A percentile compares a stretch with the other conserved stretches of the same genome.
Conservation (phyloP, 2,888 invertebrate species). For the Stenodera caucasica region DNA sequence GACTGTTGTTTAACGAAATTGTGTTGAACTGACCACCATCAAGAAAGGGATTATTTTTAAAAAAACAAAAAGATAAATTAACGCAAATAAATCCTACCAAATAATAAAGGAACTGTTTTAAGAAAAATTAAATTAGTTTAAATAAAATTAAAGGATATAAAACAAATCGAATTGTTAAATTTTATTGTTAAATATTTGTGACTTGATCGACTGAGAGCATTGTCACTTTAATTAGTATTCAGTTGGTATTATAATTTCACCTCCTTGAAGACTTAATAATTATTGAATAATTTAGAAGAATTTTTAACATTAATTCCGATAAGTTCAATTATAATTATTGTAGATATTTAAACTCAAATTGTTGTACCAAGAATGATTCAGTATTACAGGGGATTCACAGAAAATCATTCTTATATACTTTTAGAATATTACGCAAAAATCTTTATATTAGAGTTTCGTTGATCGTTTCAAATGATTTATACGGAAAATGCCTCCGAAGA, state of each 20-base stretch:
- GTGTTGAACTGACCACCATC: neutral
- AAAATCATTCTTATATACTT: constrained; percentile 35
- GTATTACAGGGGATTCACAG: constrained; percentile 39
- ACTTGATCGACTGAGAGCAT: constrained; percentile 42
- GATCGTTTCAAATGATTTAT: constrained; percentile 30
- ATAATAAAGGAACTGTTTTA: constrained; percentile 25
- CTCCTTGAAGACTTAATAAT: constrained; percentile 13
- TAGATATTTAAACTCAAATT: constrained; percentile 26
- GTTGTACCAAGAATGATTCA: constrained; percentile 41
- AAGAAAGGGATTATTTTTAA: too few relatives aligned
- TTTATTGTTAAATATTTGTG: constrained; percentile 43
- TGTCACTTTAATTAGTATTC: constrained; percentile 28
- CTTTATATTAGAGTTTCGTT: constrained; percentile 36
- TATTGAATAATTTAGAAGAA: constrained; percentile 13
- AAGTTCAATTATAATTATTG: constrained; percentile 8
- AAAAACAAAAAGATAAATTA: too few relatives aligned
- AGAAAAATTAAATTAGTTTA: neutral
- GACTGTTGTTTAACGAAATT: constrained; percentile 10
- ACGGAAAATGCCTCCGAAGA: constrained; percentile 27
- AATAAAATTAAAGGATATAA: constrained; percentile 22
- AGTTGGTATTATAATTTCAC: constrained; percentile 9
- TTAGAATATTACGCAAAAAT: constrained; percentile 37
- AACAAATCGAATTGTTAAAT: constrained; percentile 41
- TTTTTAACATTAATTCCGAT: neutral
- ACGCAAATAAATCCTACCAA: constrained; percentile 7